Conservation (phyloP, 2,797 vertebrate species). For the Coreius guichenoti region DNA sequence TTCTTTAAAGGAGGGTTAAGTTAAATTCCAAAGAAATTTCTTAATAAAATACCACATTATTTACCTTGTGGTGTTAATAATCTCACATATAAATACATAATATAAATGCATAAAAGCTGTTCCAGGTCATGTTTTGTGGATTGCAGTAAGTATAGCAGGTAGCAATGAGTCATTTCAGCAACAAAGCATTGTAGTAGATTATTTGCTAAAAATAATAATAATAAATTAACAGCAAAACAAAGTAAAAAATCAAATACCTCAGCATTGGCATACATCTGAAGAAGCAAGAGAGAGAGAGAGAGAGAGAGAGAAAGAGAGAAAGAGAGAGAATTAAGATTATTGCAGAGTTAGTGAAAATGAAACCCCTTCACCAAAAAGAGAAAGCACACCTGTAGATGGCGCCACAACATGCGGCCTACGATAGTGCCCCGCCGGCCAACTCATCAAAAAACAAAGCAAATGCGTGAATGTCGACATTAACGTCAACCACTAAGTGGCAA, state of each 20-base stretch:
- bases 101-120: not conserved
- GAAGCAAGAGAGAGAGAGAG: slow-evolving; percentile 70
- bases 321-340: slow-evolving; percentile 82
- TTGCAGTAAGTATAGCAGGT: slow-evolving; percentile 64
- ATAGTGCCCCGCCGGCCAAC: slow-evolving; percentile 22
- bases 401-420: slow-evolving; percentile 43
- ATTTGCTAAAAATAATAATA: slow-evolving; percentile 67
- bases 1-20: not conserved
- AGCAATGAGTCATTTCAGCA: slow-evolving; percentile 69
- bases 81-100: not conserved
- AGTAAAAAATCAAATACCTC: slow-evolving; percentile 83
- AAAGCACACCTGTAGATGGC: slow-evolving; percentile 63
- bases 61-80: slow-evolving; percentile 1
- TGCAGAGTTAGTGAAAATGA: slow-evolving; percentile 80
- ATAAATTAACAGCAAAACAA: slow-evolving; percentile 61
- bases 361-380: slow-evolving; percentile 78
- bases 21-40: not conserved
- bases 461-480: slow-evolving; percentile 28
- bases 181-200: slow-evolving; percentile 69
- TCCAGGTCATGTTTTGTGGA: slow-evolving; percentile 23
- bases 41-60: not conserved
- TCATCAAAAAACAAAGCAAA: slow-evolving; percentile 39
- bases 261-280: slow-evolving; percentile 88
- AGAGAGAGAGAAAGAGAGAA: slow-evolving; percentile 78
- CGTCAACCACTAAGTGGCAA: not conserved